These are phyloP conservation scores for Mamestra brassicae DNA, from an alignment of 2,888 invertebrate species.

Conservation along the genomic window DNA sequence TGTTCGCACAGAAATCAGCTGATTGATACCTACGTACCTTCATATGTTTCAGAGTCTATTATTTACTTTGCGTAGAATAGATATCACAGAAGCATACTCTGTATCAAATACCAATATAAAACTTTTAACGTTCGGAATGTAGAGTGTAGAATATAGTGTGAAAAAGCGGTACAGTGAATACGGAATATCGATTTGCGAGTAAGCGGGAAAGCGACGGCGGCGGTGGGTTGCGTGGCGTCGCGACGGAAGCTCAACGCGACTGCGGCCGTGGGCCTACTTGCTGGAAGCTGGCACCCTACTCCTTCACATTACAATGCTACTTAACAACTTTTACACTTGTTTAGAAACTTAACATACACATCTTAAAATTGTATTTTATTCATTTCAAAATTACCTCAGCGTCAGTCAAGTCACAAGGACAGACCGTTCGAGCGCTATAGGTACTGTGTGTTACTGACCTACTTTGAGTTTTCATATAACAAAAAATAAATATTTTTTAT, in stretches of 20 bases:
- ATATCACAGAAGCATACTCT: slow-evolving; percentile 63
- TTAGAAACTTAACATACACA: not conserved
- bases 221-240: slow-evolving; percentile 80
- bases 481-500: not conserved
- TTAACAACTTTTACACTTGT: not conserved
- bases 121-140: slow-evolving; percentile 69
- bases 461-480: not conserved
- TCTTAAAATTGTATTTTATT: not conserved
- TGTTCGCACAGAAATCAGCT: slow-evolving; percentile 74
- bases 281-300: slow-evolving; percentile 72
- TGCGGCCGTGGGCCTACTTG: slow-evolving; percentile 78
- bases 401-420: not conserved
- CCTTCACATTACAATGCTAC: slow-evolving; percentile 29
- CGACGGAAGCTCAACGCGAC: slow-evolving; percentile 83
- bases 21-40: slow-evolving; percentile 66
- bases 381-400: not conserved
- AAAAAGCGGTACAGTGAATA: slow-evolving; percentile 71
- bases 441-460: not conserved
- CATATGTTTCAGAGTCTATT: slow-evolving; percentile 70
- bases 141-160: slow-evolving; percentile 72
- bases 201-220: slow-evolving; percentile 68
- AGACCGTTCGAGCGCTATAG: not conserved
- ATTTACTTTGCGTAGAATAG: slow-evolving; percentile 72
- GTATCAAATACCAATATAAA: slow-evolving; percentile 34
- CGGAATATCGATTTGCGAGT: slow-evolving; percentile 81